Conservation (phyloP, 1,140 invertebrate species). For the Drosophila serrata region DNA sequence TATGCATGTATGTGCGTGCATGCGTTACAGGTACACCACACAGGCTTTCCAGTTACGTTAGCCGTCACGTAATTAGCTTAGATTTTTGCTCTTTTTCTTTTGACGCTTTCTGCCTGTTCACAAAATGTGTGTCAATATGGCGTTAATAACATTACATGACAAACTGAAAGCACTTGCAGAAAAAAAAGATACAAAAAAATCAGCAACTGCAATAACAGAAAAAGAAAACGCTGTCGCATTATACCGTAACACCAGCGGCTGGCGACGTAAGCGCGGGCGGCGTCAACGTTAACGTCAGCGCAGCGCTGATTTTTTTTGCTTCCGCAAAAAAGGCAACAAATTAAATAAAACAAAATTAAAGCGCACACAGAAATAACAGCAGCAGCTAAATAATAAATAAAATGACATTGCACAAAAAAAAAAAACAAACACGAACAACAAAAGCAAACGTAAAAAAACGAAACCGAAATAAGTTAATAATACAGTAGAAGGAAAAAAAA, state of each 20-base stretch:
- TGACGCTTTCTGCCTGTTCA: constrained; percentile 24
- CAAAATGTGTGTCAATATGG: constrained; percentile 79
- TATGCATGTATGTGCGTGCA: constrained; percentile 3
- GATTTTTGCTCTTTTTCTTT: constrained; percentile 55
- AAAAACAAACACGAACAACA: constrained; percentile 6
- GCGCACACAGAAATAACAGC: constrained; percentile 43
- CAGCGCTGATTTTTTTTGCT: constrained; percentile 63
- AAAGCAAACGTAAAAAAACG: constrained; percentile 14
- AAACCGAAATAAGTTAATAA: background rate
- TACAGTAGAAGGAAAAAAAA: constrained; percentile 5
- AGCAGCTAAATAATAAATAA: constrained; percentile 54
- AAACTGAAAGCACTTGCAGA: constrained; percentile 68
- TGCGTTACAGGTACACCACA: constrained; percentile 25
- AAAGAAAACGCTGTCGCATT: constrained; percentile 56
- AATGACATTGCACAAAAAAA: constrained; percentile 66
- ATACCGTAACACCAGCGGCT: constrained; percentile 56
- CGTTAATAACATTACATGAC: constrained; percentile 82
- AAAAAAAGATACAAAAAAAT: constrained; percentile 20
- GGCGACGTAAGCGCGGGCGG: constrained; percentile 39
- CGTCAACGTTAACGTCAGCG: constrained; percentile 1
- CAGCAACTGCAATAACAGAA: constrained; percentile 27
- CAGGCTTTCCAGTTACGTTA: constrained; percentile 23
- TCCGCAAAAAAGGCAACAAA: constrained; percentile 64
- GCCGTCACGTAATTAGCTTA: constrained; percentile 78
- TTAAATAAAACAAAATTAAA: constrained; percentile 65